Conservation (phyloP, 2,888 invertebrate species). For the Sarcophaga carnaria region DNA sequence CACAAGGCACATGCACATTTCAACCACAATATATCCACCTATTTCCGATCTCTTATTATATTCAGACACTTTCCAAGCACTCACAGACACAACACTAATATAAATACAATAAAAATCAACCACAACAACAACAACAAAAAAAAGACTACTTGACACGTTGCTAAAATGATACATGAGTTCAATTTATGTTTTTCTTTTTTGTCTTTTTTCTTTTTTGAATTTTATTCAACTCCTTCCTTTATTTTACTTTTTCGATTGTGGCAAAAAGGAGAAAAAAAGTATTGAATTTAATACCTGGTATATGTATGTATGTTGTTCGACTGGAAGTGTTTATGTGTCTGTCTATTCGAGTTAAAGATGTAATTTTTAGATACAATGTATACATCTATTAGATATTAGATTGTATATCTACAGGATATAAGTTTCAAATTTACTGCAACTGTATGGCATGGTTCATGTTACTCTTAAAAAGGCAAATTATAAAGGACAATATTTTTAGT, state of each 20-base stretch:
- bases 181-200: slow-evolving; percentile 33
- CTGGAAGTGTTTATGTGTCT: neutral
- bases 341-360: neutral
- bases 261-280: neutral
- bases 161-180: slow-evolving; percentile 51
- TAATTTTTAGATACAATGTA: slow-evolving; percentile 24
- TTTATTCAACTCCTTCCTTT: slow-evolving; percentile 14
- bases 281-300: slow-evolving; percentile 32
- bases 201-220: slow-evolving; percentile 36
- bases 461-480: neutral
- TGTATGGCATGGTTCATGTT: neutral
- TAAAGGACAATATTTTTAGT: neutral
- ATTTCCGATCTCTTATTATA: slow-evolving; percentile 76
- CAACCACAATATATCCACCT: slow-evolving; percentile 81
- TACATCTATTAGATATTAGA: slow-evolving; percentile 48
- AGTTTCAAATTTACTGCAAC: slow-evolving; percentile 59
- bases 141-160: slow-evolving; percentile 67
- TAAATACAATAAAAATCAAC: slow-evolving; percentile 31
- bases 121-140: slow-evolving; percentile 51
- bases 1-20: slow-evolving; percentile 72
- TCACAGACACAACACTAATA: slow-evolving; percentile 58
- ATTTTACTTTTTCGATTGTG: slow-evolving; percentile 18
- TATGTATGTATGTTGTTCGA: neutral
- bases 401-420: slow-evolving; percentile 65
- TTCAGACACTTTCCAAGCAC: slow-evolving; percentile 46